Evolutionary conservation across 1,140 invertebrate genomes (phyloP), one percentile per base, ranked within the genome.

Genomic region (Hydropsyche tenuis): DNA sequence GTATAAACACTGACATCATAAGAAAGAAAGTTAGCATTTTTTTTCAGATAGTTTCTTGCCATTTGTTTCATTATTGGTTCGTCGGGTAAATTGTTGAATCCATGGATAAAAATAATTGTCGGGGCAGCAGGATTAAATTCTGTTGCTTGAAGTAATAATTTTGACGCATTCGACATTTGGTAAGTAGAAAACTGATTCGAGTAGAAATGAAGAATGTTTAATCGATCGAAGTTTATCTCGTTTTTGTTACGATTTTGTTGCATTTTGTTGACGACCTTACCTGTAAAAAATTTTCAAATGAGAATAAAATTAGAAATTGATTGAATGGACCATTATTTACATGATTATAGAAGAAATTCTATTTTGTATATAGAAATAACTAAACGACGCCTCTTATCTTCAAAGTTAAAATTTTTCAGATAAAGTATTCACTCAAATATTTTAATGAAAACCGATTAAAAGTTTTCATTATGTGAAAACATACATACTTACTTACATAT

Each of bases 21-120:
- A 0, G 73, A 77, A 6, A 77, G n/a, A 23, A 77, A 77, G 22
- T 77, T 77, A 1, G 60, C 16, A 0, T 43, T 53, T 1, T 48
- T 65, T 30, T 53, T 62, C 51, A 53, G 69, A 22, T 69, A 74
- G 11, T 72, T 74, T 11, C 48, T 22, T 7, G 73, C 75, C 11
- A 77, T 69, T 56, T 42, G 30, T 60, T 64, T 48, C 1, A 72
- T 69, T 18, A 72, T 69, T 12, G 69, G 16, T 12, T 73, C 70
- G 16, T 69, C 56, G 0, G 75, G 75, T 3, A 60, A 48, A 23
- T 64, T 69, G 6, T 53, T 73, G 23, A 64, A 74, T 12, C 75
- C 75, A 45, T 73, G 69, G 12, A 74, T 66, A 23, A 69, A 74
- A 4, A 77, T 27, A 23, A 73, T 46, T 16, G 73, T 37, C 11